Base-by-base conservation (phyloP, 2,797 vertebrate species). In the Luscinia luscinia region DNA sequence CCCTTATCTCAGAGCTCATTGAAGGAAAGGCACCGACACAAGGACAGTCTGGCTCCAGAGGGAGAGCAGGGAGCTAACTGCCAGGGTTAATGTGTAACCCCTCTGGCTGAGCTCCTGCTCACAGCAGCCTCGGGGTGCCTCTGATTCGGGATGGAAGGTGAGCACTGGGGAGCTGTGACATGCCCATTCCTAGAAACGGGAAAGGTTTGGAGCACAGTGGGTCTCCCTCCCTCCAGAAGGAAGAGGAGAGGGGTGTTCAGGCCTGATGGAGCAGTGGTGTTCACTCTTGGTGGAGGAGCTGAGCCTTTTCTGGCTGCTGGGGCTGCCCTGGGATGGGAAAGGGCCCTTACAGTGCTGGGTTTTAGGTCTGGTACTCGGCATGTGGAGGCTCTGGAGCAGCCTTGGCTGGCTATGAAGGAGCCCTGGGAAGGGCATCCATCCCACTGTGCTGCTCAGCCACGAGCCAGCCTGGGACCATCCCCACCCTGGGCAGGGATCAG, bases 91-190 rank as follows among this genome's bases (percentile, higher is more conserved):
- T 92, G 51, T 59, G 79, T 92, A 93, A 94, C 89, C 41, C 15
- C 23, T 4, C 23, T 5, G 58, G 26, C 22, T 1, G 4, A 26
- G 79, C 58, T 85, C 57, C 72, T 1, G 8, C 34, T 26, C 8
- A 0, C 21, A 0, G 63, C 15, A 61, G 41, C 12, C 3, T 32
- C 11, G 1, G 4, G 13, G 43, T 30, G 74, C 69, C 76, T 51
- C 0, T 0, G 11, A 40, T 15, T 46, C 2, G 0, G 57, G 57
- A n/a, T 7, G 54, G 61, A 19, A 64, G 57, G 34, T 0, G 7
- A 83, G 41, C 9, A 0, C 43, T 1, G 4, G 41, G 34, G 32
- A 61, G 51, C 9, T 62, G 21, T 6, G 16, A 15, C 3, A 0
- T 0, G 8, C 17, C 38, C 40, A 21, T 69, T 72, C 17, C 36